phyloP scores from a whole-genome alignment of 2,888 invertebrate genomes.

The Eristalinus aeneus region DNA sequence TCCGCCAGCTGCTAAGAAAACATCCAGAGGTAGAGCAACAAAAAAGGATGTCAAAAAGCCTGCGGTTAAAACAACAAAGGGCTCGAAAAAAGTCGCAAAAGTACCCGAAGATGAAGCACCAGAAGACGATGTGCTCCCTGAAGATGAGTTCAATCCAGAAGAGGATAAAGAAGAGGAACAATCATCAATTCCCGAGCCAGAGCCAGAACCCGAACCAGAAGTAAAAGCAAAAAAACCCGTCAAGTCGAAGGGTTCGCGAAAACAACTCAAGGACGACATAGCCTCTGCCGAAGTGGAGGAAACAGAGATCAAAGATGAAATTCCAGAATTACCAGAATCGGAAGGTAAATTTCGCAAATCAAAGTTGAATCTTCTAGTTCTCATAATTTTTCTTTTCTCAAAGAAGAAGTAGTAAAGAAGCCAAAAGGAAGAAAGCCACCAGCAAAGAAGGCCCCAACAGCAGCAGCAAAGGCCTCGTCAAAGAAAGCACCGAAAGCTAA shows the following conservation, averaged over 20 bases:
- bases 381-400: neutral
- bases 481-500: constrained; percentile 28
- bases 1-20: constrained; percentile 37
- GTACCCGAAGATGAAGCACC: constrained; percentile 42
- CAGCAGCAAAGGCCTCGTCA: constrained; percentile 33
- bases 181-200: neutral
- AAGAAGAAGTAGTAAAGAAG: constrained; percentile 46
- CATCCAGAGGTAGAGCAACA: constrained; percentile 19
- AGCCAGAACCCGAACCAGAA: neutral
- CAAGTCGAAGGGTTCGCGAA: constrained; percentile 63
- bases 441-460: constrained; percentile 59
- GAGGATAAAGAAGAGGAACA: constrained; percentile 41
- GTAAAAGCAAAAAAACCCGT: constrained; percentile 42
- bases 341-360: constrained; percentile 20
- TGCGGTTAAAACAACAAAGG: constrained; percentile 45
- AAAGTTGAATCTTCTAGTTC: neutral
- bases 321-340: constrained; percentile 28
- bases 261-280: constrained; percentile 57
- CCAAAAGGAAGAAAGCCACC: constrained; percentile 72
- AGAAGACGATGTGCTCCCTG: constrained; percentile 60
- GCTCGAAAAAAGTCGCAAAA: constrained; percentile 27
- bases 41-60: constrained; percentile 56
- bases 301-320: constrained; percentile 8
- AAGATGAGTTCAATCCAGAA: constrained; percentile 60
- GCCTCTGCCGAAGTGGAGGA: constrained; percentile 37